Evolutionary conservation across 2,797 vertebrate genomes (phyloP), one percentile per base, ranked within the genome.

Genomic region (Naso thynnoides): DNA sequence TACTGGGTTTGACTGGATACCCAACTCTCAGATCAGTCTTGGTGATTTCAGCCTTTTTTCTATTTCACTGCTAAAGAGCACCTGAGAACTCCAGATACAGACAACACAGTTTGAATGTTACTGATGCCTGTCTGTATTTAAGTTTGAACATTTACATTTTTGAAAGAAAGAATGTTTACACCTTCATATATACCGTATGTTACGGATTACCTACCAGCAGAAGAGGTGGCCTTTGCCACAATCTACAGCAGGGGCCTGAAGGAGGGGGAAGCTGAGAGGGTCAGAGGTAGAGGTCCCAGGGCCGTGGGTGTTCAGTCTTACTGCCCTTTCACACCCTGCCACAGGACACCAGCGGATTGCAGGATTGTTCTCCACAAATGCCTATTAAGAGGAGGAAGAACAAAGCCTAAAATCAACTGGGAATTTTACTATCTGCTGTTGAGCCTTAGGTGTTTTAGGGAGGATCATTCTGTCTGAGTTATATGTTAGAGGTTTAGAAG

Each of bases 291-390:
- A 92, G 57, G 92, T 90, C 84, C 95, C 95, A 14, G 96, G 94
- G 19, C 96, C 96, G 82, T 96, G 96, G 54, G 94, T 95, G 76
- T 95, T 97, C 42, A 99, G 94, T 70, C 97, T 95, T 72, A 99
- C 98, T 1, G 98, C 98, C 93, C 97, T 94, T 86, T 99, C 98
- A 92, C 98, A 99, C 45, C 96, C 97, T 0, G 97, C 95, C 81
- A 94, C 94, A 31, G 98, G 98, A 89, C 98, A 99, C 98, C 98
- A 99, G 86, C 96, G 96, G 90, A 99, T 99, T 65, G 96, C 96
- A 81, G 98, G 95, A 93, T 99, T 99, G 94, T 99, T 99, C 94
- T 99, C 98, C 86, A 99, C 98, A 94, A 99, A 99, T 6, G 98
- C 98, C 98, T 99, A 85, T 61, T 47, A 21, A 69, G 1, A 74